Base-by-base conservation (phyloP, 2,888 invertebrate species). In the Erannis defoliaria region DNA sequence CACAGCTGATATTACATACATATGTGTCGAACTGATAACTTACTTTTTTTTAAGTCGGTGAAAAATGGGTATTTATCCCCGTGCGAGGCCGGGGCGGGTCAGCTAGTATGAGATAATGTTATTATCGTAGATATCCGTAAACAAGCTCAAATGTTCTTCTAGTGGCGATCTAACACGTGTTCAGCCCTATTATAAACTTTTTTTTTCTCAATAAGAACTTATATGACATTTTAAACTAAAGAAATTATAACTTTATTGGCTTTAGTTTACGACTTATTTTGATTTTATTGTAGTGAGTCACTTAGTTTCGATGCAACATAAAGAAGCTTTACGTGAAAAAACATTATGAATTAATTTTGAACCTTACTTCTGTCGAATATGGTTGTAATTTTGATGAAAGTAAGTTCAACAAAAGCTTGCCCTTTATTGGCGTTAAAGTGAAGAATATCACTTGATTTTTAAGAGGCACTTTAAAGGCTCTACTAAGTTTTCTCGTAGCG, bases 111-210 rank as follows among this genome's bases (percentile, higher is more conserved):
- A 66, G 76, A 79, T 81, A 80, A 80, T 72, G 63, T 72, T 62
- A 78, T 81, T 79, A 84, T 80, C 76, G 62, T 73, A 75, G 76
- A 78, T 80, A 76, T 73, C 80, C 77, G 74, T 83, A 88, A 88
- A 89, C 85, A 87, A 84, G 77, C 77, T 77, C 76, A 70, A 81
- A 85, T 84, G 75, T 81, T 73, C 71, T 77, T 85, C 85, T 88
- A 87, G 86, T 90, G 90, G 89, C 87, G 82, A 84, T 85, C 87
- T 82, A 85, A 92, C 92, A 92, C 89, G 90, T 91, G 90, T 90
- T 85, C 84, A 73, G 68, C 71, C 78, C 78, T 74, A 73, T 78
- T 76, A 68, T 73, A 62, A 68, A 29, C 23, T 29, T 46, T 21
- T 40, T 35, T 54, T 5, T 16, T 5, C 29, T 51, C 64, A 51